phyloP scores from a whole-genome alignment of 2,797 vertebrate genomes.

The Agapornis canus region DNA sequence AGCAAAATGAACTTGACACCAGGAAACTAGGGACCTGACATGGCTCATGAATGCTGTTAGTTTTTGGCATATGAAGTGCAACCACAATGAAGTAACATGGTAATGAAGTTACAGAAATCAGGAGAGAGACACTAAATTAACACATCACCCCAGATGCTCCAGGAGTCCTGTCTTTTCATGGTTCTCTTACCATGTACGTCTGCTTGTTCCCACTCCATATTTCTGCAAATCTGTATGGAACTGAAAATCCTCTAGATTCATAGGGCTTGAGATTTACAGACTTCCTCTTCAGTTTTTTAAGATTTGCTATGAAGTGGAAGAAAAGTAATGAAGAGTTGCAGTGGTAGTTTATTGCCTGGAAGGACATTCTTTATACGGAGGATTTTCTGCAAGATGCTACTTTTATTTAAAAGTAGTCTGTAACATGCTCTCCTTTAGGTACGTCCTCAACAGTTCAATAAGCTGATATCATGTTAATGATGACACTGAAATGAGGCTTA shows the following conservation, averaged over 20 bases:
- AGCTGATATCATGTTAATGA: background rate
- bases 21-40: background rate
- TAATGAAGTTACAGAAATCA: background rate
- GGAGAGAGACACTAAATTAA: background rate
- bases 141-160: background rate
- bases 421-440: background rate
- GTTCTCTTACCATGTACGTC: fast-evolving
- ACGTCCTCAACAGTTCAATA: background rate
- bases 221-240: background rate
- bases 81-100: background rate
- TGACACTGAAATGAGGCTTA: background rate
- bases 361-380: background rate
- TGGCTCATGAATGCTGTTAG: background rate
- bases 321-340: background rate
- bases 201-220: background rate
- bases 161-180: fast-evolving
- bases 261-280: background rate
- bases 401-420: background rate
- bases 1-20: background rate
- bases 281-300: background rate
- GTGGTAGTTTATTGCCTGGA: background rate
- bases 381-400: background rate
- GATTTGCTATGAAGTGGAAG: background rate
- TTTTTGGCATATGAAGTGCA: fast-evolving
- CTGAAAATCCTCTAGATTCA: background rate